phyloP scores from a whole-genome alignment of 2,797 vertebrate species.

The Enteromius viviparus region DNA sequence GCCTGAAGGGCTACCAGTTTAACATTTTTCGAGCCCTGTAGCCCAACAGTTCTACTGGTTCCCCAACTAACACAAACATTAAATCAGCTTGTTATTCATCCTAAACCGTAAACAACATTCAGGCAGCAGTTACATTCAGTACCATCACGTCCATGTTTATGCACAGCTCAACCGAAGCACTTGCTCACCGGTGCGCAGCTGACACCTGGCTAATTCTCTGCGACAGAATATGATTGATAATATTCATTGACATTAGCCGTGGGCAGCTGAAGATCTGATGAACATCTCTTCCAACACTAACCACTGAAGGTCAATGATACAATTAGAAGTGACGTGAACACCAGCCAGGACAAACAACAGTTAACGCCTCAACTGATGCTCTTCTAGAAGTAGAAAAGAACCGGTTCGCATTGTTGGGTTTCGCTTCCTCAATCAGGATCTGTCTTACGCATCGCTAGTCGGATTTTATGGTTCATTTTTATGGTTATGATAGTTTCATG shows the following conservation, averaged over 20 bases:
- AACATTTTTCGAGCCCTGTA: no score
- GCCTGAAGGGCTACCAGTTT: no score
- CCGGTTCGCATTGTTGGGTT: not conserved
- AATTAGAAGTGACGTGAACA: slow-evolving; percentile 20
- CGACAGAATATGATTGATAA: slow-evolving; percentile 30
- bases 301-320: slow-evolving; percentile 20
- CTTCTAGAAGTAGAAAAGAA: slow-evolving; percentile 1
- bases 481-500: slow-evolving; percentile 13
- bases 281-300: slow-evolving; percentile 14
- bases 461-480: slow-evolving; percentile 15
- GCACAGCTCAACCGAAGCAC: not conserved
- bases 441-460: not conserved
- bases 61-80: not conserved
- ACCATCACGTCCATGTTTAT: not conserved
- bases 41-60: not conserved
- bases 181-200: not conserved
- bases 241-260: slow-evolving; percentile 7
- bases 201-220: slow-evolving; percentile 15
- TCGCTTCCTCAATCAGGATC: not conserved
- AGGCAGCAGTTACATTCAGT: not conserved
- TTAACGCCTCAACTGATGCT: not conserved
- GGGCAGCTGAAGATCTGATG: slow-evolving; percentile 11
- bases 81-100: not conserved
- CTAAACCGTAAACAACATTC: not conserved
- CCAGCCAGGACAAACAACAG: slow-evolving; percentile 30